Evolutionary conservation across 2,113 vertebrate genomes (phyloP), one percentile per base, ranked within the genome.

Genomic region (Limnothrissa miodon): DNA sequence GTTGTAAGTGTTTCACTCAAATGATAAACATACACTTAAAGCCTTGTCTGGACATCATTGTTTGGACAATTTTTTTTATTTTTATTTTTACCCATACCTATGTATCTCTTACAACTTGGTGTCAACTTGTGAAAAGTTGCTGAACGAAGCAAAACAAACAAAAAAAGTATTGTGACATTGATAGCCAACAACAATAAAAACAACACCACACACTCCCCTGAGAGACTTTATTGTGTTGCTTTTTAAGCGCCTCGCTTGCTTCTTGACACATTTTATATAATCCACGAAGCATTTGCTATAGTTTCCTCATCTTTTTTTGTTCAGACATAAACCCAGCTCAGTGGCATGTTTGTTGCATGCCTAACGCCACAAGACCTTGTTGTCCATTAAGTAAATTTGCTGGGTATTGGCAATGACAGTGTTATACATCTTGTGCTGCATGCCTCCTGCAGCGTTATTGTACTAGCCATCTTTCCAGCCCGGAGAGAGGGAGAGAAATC

Each of bases 101-200:
- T 36, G 29, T 74, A 74, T 74, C 33, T 25, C 59, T 62, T 62
- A 62, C 66, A 74, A 74, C 66, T 74, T 74, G 66, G 66, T 74
- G 59, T 66, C 59, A 66, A 66, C 59, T 56, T 74, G 66, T 74
- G 66, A 74, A 74, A 74, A 74, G 66, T 74, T 74, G 66, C 66
- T 74, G 25, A 74, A 74, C 29, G 33, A 74, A 74, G 33, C 66
- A 74, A 74, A 74, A 74, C 59, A 62, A 62, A 48, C 46, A 48
- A 23, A 56, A 74, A 74, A 74, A 36, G 66, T 74, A 74, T 74
- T 74, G 66, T 74, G 66, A 74, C 66, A 74, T 74, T 29, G 66
- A 74, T 74, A 74, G 66, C 33, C 66, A 74, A 74, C 66, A 33
- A 74, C 66, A 74, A 74, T 74, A 74, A 74, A 74, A 13, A 36